phyloP scores from a whole-genome alignment of 2,113 vertebrate species.

The Phodopus roborovskii region DNA sequence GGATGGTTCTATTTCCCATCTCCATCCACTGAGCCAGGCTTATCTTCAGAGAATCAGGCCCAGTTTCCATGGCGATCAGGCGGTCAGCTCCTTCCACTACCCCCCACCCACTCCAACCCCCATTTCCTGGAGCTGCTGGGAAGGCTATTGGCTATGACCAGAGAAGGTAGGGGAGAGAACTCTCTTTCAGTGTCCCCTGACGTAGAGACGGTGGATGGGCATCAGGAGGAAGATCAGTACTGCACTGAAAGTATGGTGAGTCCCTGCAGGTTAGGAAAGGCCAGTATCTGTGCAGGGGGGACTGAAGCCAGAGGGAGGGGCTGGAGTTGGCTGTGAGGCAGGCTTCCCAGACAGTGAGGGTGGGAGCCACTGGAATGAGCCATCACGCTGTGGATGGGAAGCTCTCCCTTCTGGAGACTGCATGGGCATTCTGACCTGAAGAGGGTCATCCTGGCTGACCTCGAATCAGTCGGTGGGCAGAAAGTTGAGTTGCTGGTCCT shows the following conservation, averaged over 20 bases:
- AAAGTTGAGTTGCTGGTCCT: background rate
- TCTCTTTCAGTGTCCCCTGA: background rate
- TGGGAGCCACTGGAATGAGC: background rate
- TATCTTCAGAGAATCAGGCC: constrained; percentile 51
- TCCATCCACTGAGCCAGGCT: constrained; percentile 18
- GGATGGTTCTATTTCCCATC: background rate
- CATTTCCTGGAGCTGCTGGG: constrained; percentile 8
- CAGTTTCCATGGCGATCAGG: constrained; percentile 65
- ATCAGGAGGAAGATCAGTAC: background rate
- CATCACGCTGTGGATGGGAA: background rate
- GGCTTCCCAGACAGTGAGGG: background rate
- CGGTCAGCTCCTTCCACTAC: constrained; percentile 50
- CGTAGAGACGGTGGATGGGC: background rate
- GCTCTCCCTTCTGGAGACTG: background rate
- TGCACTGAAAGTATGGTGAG: background rate
- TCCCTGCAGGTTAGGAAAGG: background rate
- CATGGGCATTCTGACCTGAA: background rate
- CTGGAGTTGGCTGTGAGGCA: background rate
- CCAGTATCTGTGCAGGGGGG: background rate
- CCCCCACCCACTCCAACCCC: background rate
- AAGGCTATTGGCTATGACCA: background rate
- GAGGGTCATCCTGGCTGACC: background rate
- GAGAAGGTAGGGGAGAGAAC: background rate
- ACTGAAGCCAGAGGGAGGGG: constrained; percentile 2
- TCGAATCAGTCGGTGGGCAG: background rate